Conservation (phyloP, 2,113 vertebrate genomes). For the Oreotrochilus melanogaster region DNA sequence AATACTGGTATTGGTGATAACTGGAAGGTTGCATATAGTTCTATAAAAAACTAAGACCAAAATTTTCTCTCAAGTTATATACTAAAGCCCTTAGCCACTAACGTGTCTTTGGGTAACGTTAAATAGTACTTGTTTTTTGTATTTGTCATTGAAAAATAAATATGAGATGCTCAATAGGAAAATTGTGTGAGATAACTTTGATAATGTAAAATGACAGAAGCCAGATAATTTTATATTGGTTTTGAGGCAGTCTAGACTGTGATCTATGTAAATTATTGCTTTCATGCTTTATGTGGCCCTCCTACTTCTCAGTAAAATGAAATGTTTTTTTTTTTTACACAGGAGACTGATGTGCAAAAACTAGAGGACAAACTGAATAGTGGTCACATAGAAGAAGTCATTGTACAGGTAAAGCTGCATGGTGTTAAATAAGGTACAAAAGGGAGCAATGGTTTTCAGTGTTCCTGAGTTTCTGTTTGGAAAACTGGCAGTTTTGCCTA, state of each 20-base stretch:
- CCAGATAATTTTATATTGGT: neutral
- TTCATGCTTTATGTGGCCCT: neutral
- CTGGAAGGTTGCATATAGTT: neutral
- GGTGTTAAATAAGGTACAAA: neutral
- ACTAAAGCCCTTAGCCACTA: neutral
- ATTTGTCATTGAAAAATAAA: neutral
- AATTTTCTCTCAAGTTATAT: neutral
- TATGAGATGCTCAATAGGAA: neutral
- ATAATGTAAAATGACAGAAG: neutral
- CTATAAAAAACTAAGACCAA: neutral
- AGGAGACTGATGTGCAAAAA: constrained; percentile 88
- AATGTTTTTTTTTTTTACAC: neutral
- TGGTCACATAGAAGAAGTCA: constrained; percentile 95
- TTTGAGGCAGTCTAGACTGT: neutral
- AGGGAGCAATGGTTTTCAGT: neutral
- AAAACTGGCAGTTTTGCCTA: neutral
- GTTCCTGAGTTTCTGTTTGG: neutral
- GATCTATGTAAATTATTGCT: neutral
- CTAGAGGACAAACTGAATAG: constrained; percentile 88
- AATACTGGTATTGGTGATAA: neutral
- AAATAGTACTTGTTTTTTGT: neutral
- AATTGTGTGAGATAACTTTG: neutral
- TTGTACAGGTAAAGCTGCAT: constrained; percentile 84
- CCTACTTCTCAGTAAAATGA: neutral
- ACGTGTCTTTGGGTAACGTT: neutral